Base-by-base conservation (phyloP, 2,888 invertebrate species). In the Agrilus cyanescens region DNA sequence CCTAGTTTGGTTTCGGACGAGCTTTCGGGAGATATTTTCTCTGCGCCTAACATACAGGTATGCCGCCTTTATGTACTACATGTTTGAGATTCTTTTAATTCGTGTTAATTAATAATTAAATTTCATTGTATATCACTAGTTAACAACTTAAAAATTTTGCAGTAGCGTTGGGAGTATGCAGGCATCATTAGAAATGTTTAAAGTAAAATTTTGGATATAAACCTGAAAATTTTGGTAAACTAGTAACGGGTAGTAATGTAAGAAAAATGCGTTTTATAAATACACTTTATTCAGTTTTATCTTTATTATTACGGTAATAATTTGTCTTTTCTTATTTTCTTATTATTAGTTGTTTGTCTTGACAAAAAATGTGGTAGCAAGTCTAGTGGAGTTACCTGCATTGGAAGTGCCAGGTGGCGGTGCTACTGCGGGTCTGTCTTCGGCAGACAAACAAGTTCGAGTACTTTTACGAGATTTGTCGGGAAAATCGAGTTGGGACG, bases 401-500 rank as follows among this genome's bases (percentile, higher is more conserved):
- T 61, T 90, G 45, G 83, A 89, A 54, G 72, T 83, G 49, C 85
- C 89, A 0, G 83, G 83, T 1, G 83, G 83, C 15, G 83, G 84
- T 31, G 79, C 80, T 12, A 83, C 84, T 1, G 74, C 79, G 56
- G 88, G 86, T 10, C 66, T 90, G 30, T 75, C 81, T 40, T 86
- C 87, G 1, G 85, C 86, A 4, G 80, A 82, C 53, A 83, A 84
- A 37, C 85, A 85, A 73, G 68, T 67, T 42, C 75, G 96, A 30
- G 81, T 95, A 15, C 69, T 96, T 12, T 69, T 95, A 46, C 75
- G 96, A 7, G 94, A 95, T 68, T 73, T 94, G 42, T 85, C 88
- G 25, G 95, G 96, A 38, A 96, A 95, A 69, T 87, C 89, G 38
- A 89, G 90, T 56, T 96, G 96, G 95, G 95, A 96, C 67, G 89